Percentiles rank a stretch among this genome's conserved stretches.
These are phyloP conservation scores for Batillaria attramentaria DNA, from an alignment of 1,140 invertebrate genomes.

Conservation along the genomic window DNA sequence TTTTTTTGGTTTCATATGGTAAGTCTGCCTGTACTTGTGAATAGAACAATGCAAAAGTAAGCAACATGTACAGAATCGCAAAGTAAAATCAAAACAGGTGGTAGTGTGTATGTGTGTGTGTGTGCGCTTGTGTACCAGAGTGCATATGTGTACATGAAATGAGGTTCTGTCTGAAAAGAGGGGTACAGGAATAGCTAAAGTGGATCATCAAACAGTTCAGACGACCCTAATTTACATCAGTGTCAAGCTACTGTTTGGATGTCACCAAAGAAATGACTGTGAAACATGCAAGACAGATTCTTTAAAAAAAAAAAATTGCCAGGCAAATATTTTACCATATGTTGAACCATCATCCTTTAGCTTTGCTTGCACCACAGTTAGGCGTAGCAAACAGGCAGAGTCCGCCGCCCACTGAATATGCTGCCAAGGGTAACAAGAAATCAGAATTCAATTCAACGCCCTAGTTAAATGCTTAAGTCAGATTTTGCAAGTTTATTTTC, in stretches of 20 bases:
- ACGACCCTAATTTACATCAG: not conserved
- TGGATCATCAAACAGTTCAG: conserved; percentile 4
- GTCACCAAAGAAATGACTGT: not conserved
- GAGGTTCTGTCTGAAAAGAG: too few species aligned
- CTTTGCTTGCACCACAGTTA: conserved; percentile 51
- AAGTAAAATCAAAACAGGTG: too few species aligned
- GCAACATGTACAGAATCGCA: too few species aligned
- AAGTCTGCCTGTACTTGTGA: not conserved
- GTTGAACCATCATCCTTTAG: conserved; percentile 41
- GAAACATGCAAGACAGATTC: not conserved
- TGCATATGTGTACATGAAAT: too few species aligned
- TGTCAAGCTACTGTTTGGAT: not conserved
- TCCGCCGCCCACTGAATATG: conserved; percentile 48
- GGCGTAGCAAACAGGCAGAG: conserved; percentile 44
- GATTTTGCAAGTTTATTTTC: not conserved
- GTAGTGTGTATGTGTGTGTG: too few species aligned
- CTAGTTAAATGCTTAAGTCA: not conserved
- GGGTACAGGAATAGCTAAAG: too few species aligned
- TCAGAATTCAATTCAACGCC: not conserved
- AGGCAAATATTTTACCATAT: conserved; percentile 33
- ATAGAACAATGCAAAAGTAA: too few species aligned
- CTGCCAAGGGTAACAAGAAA: conserved; percentile 33
- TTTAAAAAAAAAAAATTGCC: not conserved
- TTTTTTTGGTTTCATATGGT: not conserved
- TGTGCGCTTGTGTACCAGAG: too few species aligned